These are phyloP conservation scores for Eremobia ochroleuca DNA, from an alignment of 2,888 invertebrate species.

Conservation along the genomic window DNA sequence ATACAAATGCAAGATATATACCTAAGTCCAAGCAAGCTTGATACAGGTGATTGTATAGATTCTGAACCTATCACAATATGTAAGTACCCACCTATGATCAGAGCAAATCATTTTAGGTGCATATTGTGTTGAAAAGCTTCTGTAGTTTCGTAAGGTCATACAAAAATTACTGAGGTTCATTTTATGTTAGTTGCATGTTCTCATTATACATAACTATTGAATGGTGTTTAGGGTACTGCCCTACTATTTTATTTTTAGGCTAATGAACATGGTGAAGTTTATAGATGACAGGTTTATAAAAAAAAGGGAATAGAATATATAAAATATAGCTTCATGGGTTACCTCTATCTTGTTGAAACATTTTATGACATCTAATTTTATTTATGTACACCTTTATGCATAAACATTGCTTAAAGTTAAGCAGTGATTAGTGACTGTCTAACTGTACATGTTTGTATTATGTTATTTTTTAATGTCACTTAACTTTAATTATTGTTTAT, in stretches of 20 bases:
- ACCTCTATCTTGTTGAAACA: not conserved
- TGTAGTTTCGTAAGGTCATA: slow-evolving; percentile 34
- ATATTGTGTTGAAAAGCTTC: slow-evolving; percentile 24
- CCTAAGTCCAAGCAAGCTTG: slow-evolving; percentile 6
- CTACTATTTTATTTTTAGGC: not conserved
- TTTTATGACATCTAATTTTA: not conserved
- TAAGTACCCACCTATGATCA: slow-evolving; percentile 27
- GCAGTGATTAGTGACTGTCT: not conserved
- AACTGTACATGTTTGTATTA: not conserved
- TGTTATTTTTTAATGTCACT: not conserved
- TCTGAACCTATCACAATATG: slow-evolving; percentile 34
- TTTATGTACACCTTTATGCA: not conserved
- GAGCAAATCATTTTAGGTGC: not conserved
- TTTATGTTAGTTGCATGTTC: not conserved
- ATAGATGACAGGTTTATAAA: not conserved
- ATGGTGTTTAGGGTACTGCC: not conserved
- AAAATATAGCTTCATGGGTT: not conserved
- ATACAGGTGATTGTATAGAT: slow-evolving; percentile 22
- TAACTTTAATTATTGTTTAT: not conserved
- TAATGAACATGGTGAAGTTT: not conserved
- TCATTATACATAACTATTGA: not conserved
- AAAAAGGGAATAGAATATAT: not conserved
- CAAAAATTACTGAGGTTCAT: not conserved
- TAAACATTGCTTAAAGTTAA: not conserved
- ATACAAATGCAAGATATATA: slow-evolving; percentile 42